Conservation (phyloP, 2,797 vertebrate species). For the Carduelis carduelis region DNA sequence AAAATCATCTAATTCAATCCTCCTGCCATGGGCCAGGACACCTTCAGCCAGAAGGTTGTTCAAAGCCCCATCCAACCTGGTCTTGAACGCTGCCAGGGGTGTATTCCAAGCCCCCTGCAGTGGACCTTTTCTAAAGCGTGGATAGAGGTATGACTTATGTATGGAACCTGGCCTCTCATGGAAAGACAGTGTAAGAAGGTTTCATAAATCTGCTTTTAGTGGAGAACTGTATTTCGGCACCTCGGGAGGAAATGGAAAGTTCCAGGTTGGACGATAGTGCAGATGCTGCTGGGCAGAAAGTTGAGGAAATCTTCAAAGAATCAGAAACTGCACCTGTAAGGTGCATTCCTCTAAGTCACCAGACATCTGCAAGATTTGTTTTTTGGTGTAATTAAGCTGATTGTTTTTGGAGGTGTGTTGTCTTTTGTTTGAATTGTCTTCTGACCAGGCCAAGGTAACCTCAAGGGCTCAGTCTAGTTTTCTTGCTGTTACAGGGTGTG, state of each 20-base stretch:
- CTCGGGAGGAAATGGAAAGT: background rate
- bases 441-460: background rate
- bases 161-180: background rate
- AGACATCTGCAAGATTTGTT: background rate
- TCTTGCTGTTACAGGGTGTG: background rate
- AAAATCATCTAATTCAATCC: background rate
- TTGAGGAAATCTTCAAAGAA: background rate
- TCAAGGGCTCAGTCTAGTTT: background rate
- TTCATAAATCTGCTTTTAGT: background rate
- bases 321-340: background rate
- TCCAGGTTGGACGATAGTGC: background rate
- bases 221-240: background rate
- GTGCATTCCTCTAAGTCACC: background rate
- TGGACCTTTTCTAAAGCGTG: accelerated
- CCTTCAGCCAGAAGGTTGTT: too few species aligned
- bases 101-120: background rate
- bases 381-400: background rate
- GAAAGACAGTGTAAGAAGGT: background rate
- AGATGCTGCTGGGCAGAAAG: background rate
- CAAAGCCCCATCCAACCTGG: too few species aligned
- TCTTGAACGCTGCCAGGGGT: background rate
- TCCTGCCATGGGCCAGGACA: too few species aligned
- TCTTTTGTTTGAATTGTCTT: background rate
- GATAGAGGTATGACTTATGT: background rate
- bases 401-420: accelerated